phyloP scores from a whole-genome alignment of 2,797 vertebrate species.

The Sebastes alutus region DNA sequence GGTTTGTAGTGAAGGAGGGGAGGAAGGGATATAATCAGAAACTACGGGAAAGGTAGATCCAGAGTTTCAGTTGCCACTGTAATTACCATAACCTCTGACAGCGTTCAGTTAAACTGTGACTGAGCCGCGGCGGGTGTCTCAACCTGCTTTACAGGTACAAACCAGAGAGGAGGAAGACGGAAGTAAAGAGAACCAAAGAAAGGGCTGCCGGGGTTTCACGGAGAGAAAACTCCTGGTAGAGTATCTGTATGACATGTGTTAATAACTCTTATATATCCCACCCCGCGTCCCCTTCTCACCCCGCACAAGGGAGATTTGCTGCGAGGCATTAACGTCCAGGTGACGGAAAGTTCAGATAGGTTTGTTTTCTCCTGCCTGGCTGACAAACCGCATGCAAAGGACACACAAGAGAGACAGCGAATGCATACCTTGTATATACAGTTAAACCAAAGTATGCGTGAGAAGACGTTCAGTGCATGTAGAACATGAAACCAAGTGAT shows the following conservation, averaged over 20 bases:
- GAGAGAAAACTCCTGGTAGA: neutral
- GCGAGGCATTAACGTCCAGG: conserved; percentile 71
- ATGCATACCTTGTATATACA: neutral
- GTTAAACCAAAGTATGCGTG: neutral
- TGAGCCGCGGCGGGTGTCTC: conserved; percentile 8
- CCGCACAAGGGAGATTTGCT: conserved; percentile 44
- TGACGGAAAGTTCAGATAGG: conserved; percentile 80
- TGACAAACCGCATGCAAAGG: conserved; percentile 19
- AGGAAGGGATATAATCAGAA: neutral
- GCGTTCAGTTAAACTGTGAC: conserved; percentile 48
- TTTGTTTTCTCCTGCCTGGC: conserved; percentile 45
- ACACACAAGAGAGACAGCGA: conserved; percentile 29
- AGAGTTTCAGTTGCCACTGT: conserved; percentile 39
- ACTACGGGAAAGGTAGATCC: conserved; percentile 3
- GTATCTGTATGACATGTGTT: conserved; percentile 47
- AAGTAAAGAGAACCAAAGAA: neutral
- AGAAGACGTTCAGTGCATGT: neutral
- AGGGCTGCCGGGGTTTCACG: neutral
- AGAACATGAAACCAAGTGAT: neutral
- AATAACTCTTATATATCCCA: conserved; percentile 57
- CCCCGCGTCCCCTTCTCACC: neutral
- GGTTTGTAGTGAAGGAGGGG: neutral
- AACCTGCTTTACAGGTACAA: conserved; percentile 34
- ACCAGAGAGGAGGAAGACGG: neutral
- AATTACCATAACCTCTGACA: conserved; percentile 48